Base-by-base conservation (phyloP, 2,113 vertebrate genomes). In the Mus spicilegus region DNA sequence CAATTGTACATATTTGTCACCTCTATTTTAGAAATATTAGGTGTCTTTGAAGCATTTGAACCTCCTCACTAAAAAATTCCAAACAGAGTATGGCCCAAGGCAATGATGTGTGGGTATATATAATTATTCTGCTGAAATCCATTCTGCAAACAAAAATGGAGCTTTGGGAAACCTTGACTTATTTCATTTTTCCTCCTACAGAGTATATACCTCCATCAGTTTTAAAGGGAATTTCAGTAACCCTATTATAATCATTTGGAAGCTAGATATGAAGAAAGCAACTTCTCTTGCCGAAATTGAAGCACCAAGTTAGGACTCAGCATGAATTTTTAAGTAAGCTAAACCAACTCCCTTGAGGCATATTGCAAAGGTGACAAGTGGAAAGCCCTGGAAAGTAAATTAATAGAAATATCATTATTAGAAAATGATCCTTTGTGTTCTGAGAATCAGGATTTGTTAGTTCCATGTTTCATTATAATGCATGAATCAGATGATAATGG, bases 21-120 rank as follows among this genome's bases (percentile, higher is more conserved):
- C 65, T 95, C 81, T 86, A 51, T 70, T 95, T 96, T 82, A 75
- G 76, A 97, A 96, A 77, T 89, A 78, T 87, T 96, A 92, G 54
- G 81, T 96, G n/a, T 93, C 94, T 96, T 92, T 89, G 94, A 97
- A 97, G 78, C 56, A 93, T 87, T 6, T 80, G 81, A 92, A 84
- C 81, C 10, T 22, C 95, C 76, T 76, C 42, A 11, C 20, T 90
- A 80, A 93, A 92, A 95, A 65, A 90, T 28, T 39, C 7, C 67
- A 54, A 14, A 22, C 54, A 84, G 72, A 54, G 42, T 11, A 84
- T 19, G 7, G 73, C 93, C 90, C 51, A 17, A 58, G 69, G 96
- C 88, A 67, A 49, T 65, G 88, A 82, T 80, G 54, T 70, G 73
- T 72, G 63, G 28, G 13, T 95, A 88, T 93, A 90, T 28, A 61